These are phyloP conservation scores for Taeniopygia guttata DNA, from an alignment of 2,797 vertebrate genomes.

Conservation along the genomic window DNA sequence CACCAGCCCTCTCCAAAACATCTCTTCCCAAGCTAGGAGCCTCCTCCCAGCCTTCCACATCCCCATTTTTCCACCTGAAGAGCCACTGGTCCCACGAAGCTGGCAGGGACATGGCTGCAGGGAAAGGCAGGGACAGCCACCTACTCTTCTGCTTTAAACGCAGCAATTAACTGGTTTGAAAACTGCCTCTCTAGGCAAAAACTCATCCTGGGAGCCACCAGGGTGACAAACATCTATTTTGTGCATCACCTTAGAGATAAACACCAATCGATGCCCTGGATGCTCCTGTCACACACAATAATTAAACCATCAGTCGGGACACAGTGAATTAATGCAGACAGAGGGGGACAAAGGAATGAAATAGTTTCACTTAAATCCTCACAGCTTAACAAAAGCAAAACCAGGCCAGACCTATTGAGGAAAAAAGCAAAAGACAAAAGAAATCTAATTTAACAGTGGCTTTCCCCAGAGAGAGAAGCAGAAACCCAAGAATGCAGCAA, in stretches of 20 bases:
- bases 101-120: rapidly evolving
- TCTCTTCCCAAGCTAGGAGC: background rate
- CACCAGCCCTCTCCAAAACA: background rate
- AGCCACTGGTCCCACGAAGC: background rate
- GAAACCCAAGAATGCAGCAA: background rate
- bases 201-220: background rate
- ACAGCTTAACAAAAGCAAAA: background rate
- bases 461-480: background rate
- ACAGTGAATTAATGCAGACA: rapidly evolving
- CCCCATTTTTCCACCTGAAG: background rate
- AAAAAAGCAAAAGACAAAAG: background rate
- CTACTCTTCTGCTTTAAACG: background rate
- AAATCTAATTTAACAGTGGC: background rate
- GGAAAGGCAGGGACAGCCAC: background rate
- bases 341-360: background rate
- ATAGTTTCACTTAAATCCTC: background rate
- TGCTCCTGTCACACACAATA: background rate
- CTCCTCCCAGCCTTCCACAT: background rate
- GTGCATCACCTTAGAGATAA: background rate
- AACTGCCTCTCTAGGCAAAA: constrained; percentile 57
- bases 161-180: background rate
- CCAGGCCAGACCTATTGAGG: background rate
- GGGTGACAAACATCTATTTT: background rate
- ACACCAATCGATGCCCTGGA: background rate
- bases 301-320: background rate